A percentile compares a stretch with the other conserved stretches of the same genome.
These are phyloP conservation scores for Odontothrips loti DNA, from an alignment of 2,888 invertebrate genomes.

Conservation along the genomic window DNA sequence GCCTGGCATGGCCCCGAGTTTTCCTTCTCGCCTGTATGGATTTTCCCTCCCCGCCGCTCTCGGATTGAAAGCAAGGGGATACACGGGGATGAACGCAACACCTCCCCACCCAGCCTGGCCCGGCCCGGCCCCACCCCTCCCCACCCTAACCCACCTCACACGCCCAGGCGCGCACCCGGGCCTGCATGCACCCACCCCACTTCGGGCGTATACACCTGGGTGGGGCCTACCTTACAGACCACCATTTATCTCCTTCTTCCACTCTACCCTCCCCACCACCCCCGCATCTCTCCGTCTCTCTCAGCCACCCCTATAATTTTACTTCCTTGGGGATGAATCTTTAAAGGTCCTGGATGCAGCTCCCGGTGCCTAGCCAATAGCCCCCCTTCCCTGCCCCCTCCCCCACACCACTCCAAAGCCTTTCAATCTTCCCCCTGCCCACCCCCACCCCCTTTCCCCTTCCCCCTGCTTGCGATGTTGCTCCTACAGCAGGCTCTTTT, in stretches of 20 bases:
- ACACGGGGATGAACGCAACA: too few relatives aligned
- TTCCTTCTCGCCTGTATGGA: too few relatives aligned
- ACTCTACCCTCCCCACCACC: neutral
- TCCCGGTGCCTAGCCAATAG: conserved; percentile 8
- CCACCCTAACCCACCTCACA: neutral
- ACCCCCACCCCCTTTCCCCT: neutral
- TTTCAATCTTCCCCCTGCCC: neutral
- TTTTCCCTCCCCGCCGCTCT: too few relatives aligned
- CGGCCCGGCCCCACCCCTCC: neutral
- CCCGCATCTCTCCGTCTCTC: neutral
- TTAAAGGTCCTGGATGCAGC: conserved; percentile 22
- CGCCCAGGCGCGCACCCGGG: neutral
- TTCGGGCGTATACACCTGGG: conserved; percentile 2
- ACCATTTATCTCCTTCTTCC: neutral
- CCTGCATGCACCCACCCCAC: too few relatives aligned
- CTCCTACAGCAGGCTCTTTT: too few relatives aligned
- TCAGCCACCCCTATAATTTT: conserved; percentile 13
- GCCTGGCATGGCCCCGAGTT: neutral
- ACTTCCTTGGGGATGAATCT: conserved; percentile 26
- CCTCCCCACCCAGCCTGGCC: neutral
- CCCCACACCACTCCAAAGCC: neutral
- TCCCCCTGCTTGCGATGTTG: neutral
- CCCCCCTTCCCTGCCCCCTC: neutral
- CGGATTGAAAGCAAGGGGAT: too few relatives aligned
- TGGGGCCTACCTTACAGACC: conserved; percentile 1